Base-by-base conservation (phyloP, 2,888 invertebrate species). In the Alsophila aescularia region DNA sequence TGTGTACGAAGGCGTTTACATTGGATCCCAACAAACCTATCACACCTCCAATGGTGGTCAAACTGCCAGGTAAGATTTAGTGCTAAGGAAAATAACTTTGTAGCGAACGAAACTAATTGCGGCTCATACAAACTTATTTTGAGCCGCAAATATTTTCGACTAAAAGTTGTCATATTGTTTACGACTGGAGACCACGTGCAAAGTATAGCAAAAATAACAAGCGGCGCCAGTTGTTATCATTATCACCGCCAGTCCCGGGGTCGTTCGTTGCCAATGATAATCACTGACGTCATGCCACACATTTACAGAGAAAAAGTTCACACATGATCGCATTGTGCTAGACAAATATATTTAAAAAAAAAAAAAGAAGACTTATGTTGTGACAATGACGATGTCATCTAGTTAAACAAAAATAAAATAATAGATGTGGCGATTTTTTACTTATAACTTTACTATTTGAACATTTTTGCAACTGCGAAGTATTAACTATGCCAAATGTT, bases 41-140 rank as follows among this genome's bases (percentile, higher is more conserved):
- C 70, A 75, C 84, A 85, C 90, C 91, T 88, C 86, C 85, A 86
- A 91, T 91, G 91, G 91, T 91, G 90, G 91, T 90, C 69, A 90
- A 89, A 81, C 85, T 91, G 81, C 90, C 91, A 89, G 91, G 91
- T 91, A 63, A 89, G 85, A 70, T 53, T 52, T 62, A 59, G 41
- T 37, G 9, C 5, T 49, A 48, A 60, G 48, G 1, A 8, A 2
- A 24, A 5, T 5, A 24, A 24, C 24, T 24, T 24, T 24, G 2
- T n/a, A n/a, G n/a, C n/a, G n/a, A n/a, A n/a, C n/a, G n/a, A n/a
- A n/a, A 24, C 7, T 24, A 5, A 24, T 1, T 1, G 24, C 7
- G 24, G 8, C 5, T 24, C 5, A 8, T 2, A 5, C 5, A 5
- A 24, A 50, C 50, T 48, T n/a, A 16, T 9, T 37, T 37, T 36